These are phyloP conservation scores for Spodoptera exigua DNA, from an alignment of 2,888 invertebrate species.

Conservation along the genomic window DNA sequence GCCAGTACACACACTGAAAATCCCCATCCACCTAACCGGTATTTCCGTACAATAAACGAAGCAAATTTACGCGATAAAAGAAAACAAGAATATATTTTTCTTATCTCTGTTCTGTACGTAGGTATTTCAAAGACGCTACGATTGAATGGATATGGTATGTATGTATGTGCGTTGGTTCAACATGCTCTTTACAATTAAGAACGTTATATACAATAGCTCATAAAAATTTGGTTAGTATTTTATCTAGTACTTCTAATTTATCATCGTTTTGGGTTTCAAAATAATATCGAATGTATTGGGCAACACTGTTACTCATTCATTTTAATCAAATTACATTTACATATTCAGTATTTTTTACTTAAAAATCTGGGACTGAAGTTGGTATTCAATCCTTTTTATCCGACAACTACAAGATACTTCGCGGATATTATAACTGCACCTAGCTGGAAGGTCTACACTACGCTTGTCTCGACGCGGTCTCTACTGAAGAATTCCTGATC, in stretches of 20 bases:
- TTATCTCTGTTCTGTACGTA: constrained; percentile 28
- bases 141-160: constrained; percentile 33
- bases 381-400: too few relatives aligned
- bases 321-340: too few relatives aligned
- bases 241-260: constrained; percentile 10
- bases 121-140: constrained; percentile 22
- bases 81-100: constrained; percentile 44
- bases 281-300: not conserved
- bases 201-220: constrained; percentile 40
- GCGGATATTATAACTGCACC: too few relatives aligned
- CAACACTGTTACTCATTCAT: too few relatives aligned
- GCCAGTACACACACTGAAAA: constrained; percentile 21
- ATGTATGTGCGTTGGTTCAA: constrained; percentile 12
- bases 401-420: too few relatives aligned
- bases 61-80: constrained; percentile 12
- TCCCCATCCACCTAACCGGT: constrained; percentile 19
- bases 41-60: constrained; percentile 15
- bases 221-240: constrained; percentile 22
- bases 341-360: too few relatives aligned
- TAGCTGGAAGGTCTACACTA: too few relatives aligned
- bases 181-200: constrained; percentile 25
- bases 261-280: constrained; percentile 6
- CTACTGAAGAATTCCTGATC: too few relatives aligned
- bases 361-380: too few relatives aligned
- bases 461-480: too few relatives aligned